phyloP scores from a whole-genome alignment of 2,113 vertebrate species.

The Benthochromis sp. region DNA sequence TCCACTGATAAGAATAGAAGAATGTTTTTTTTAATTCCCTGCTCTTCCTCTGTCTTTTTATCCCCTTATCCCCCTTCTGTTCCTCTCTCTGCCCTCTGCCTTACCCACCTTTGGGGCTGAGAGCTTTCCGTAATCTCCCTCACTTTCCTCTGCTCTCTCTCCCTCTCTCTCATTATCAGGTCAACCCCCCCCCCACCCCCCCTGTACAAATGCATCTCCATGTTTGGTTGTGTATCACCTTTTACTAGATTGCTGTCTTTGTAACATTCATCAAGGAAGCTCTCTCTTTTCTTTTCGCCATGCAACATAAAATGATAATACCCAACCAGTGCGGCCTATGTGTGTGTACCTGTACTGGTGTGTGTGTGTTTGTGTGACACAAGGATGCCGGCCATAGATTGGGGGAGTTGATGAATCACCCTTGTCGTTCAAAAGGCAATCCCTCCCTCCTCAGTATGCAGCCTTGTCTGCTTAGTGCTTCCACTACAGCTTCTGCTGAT shows the following conservation, averaged over 20 bases:
- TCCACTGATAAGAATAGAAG: constrained; percentile 69
- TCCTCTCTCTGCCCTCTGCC: constrained; percentile 61
- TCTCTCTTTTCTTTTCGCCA: constrained; percentile 55
- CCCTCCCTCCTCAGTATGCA: constrained; percentile 76
- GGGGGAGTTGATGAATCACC: constrained; percentile 71
- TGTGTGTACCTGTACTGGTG: neutral
- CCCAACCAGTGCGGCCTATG: constrained; percentile 37
- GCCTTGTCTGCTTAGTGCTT: constrained; percentile 67
- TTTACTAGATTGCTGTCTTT: constrained; percentile 58
- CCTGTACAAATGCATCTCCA: constrained; percentile 56
- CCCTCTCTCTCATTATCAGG: constrained; percentile 49
- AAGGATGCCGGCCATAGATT: constrained; percentile 63
- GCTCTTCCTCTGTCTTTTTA: constrained; percentile 55
- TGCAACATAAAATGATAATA: constrained; percentile 65
- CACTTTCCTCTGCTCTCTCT: neutral
- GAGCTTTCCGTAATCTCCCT: constrained; percentile 36
- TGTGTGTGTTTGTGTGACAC: constrained; percentile 27
- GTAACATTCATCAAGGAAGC: constrained; percentile 60
- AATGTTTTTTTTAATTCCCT: constrained; percentile 47
- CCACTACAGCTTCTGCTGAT: constrained; percentile 60
- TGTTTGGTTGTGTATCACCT: constrained; percentile 70
- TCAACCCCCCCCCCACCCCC: neutral
- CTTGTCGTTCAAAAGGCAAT: constrained; percentile 72
- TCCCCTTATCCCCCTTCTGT: constrained; percentile 61
- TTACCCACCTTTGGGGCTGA: constrained; percentile 62